These are phyloP conservation scores for Elachura formosa DNA, from an alignment of 2,113 vertebrate species.

Conservation along the genomic window DNA sequence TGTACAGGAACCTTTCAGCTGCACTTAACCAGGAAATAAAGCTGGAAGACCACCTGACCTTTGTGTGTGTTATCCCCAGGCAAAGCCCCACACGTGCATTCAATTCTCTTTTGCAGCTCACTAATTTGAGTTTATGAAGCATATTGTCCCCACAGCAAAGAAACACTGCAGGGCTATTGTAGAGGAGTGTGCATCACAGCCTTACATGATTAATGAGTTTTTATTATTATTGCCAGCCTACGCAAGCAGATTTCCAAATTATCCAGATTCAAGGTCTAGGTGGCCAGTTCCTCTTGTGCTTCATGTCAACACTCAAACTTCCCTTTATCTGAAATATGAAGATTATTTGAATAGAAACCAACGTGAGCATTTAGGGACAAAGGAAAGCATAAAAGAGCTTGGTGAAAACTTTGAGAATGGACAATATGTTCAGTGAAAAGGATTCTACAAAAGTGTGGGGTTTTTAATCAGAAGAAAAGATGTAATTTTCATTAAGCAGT, in stretches of 20 bases:
- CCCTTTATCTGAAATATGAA: neutral
- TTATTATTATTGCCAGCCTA: neutral
- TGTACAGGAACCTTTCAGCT: neutral
- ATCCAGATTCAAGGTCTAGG: neutral
- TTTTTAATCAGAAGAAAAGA: neutral
- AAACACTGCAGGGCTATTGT: conserved; percentile 14
- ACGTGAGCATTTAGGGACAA: neutral
- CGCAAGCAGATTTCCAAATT: neutral
- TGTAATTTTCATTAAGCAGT: neutral
- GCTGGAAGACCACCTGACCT: conserved; percentile 24
- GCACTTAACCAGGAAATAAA: conserved; percentile 3
- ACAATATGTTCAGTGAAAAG: neutral
- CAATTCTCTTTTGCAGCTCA: conserved; percentile 27
- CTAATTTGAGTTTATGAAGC: conserved; percentile 54
- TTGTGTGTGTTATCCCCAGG: neutral
- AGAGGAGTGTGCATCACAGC: neutral
- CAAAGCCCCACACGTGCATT: neutral
- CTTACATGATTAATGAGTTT: neutral
- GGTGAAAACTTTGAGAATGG: neutral
- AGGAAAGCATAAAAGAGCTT: neutral
- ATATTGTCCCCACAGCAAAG: conserved; percentile 21
- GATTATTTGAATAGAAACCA: neutral
- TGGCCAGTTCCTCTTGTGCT: neutral
- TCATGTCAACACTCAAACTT: neutral
- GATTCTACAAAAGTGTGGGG: neutral